Base-by-base conservation (phyloP, 1,140 invertebrate genomes). In the Pissodes strobi region DNA sequence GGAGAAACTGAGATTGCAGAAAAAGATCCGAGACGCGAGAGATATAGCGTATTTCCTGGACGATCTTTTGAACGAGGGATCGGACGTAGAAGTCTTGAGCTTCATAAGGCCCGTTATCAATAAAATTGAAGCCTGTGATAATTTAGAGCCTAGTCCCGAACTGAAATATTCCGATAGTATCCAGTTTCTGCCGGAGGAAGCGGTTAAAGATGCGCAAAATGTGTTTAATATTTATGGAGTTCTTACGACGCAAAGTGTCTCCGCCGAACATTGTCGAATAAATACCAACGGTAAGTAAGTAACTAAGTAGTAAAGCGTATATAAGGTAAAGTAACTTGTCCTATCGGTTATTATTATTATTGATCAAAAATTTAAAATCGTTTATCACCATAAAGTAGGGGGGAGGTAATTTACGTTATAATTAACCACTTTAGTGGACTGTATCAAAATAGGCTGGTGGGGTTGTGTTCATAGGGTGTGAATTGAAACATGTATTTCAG, bases 81-180 rank as follows among this genome's bases (percentile, higher is more conserved):
- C 85, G 1, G 85, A 88, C 68, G 83, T 86, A 23, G 87, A 90
- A 78, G 79, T 90, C 37, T 75, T 91, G 0, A 86, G 83, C 19
- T 82, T 90, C 61, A 82, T 84, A 55, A 82, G 80, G 18, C 82
- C 85, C 2, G 81, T 90, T 4, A 71, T 89, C 0, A 84, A 82
- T 15, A 82, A 87, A 57, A 79, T 90, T 41, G 86, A 88, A 71
- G 78, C 75, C 48, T 82, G 84, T 57, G 81, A 81, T 23, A 82
- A 84, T 67, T 60, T 69, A 10, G 70, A 72, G 13, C 51, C 62
- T 3, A 60, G 58, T 34, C 41, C 49, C 23, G 66, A 73, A 17
- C 56, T 81, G 38, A 75, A 68, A 45, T 76, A 80, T n/a, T 78
- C 79, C 1, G 81, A 81, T 62, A 78, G 79, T 25, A 66, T 83